Evolutionary conservation across 2,113 vertebrate genomes (phyloP).

Genomic region (Oryzias melastigma): DNA sequence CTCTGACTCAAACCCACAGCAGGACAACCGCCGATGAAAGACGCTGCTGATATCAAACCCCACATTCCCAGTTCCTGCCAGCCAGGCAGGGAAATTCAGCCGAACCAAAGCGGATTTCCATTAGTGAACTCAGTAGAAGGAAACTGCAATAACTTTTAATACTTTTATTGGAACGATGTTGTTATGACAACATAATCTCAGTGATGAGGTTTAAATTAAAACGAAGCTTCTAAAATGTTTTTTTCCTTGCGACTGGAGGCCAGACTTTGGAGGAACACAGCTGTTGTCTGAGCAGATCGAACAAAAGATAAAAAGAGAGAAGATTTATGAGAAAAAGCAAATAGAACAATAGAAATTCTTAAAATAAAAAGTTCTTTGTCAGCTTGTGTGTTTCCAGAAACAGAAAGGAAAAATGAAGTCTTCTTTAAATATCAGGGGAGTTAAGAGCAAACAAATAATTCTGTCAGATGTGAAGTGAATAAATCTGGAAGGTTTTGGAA

Average conservation of each 20-base stretch:
- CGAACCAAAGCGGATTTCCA: background rate
- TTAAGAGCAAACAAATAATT: slow-evolving; percentile 1
- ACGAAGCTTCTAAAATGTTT: slow-evolving; percentile 8
- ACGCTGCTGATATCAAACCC: slow-evolving; percentile 53
- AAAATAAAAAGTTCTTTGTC: background rate
- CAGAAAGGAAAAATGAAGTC: background rate
- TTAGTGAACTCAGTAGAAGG: background rate
- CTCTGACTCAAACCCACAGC: slow-evolving; percentile 70
- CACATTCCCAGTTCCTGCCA: slow-evolving; percentile 30
- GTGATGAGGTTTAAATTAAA: slow-evolving; percentile 22
- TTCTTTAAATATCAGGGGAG: slow-evolving; percentile 16
- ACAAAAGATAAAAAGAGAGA: background rate
- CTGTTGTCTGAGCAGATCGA: slow-evolving; percentile 29
- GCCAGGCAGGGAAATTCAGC: background rate
- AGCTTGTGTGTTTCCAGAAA: slow-evolving; percentile 7
- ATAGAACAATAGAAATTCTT: background rate
- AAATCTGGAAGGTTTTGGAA: no score
- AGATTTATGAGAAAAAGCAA: background rate
- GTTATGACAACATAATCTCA: slow-evolving; percentile 6
- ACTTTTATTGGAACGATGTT: slow-evolving; percentile 1
- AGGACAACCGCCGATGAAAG: slow-evolving; percentile 67
- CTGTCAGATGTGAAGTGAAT: no score
- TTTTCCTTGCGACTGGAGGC: slow-evolving; percentile 24
- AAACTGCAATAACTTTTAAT: background rate
- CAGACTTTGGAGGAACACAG: slow-evolving; percentile 33